A percentile compares a stretch with the other conserved stretches of the same genome.
Evolutionary conservation across 2,888 invertebrate genomes (phyloP).

Genomic region (Neuroscelio doddi): DNA sequence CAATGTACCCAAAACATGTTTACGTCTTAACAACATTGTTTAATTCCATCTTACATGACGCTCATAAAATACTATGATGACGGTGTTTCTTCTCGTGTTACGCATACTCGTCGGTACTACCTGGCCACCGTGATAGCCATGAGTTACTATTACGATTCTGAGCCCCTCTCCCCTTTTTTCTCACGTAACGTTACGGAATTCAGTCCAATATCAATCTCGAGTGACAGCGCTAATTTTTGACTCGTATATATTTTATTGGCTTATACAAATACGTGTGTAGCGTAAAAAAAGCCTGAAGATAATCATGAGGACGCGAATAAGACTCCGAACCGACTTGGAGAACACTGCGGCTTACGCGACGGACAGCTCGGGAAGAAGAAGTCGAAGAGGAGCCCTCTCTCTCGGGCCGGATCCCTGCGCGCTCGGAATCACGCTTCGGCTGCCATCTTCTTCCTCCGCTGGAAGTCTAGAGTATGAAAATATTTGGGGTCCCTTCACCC

Average conservation of each 20-base stretch:
- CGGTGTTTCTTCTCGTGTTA: slow-evolving; percentile 56
- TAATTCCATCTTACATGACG: slow-evolving; percentile 71
- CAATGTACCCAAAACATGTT: slow-evolving; percentile 72
- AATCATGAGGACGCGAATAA: slow-evolving; percentile 35
- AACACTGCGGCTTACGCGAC: slow-evolving; percentile 48
- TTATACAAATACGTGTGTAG: slow-evolving; percentile 4
- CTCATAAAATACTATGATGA: slow-evolving; percentile 63
- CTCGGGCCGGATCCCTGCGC: slow-evolving; percentile 46
- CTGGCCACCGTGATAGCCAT: slow-evolving; percentile 58
- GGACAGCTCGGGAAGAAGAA: slow-evolving; percentile 47
- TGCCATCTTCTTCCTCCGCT: slow-evolving; percentile 70
- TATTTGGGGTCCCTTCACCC: slow-evolving; percentile 62
- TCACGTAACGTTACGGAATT: slow-evolving; percentile 11
- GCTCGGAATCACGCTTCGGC: slow-evolving; percentile 65
- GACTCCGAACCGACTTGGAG: slow-evolving; percentile 51
- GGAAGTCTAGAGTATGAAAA: slow-evolving; percentile 70
- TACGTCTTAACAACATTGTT: slow-evolving; percentile 72
- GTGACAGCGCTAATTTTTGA: no score
- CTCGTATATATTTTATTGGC: no score
- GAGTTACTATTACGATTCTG: slow-evolving; percentile 46
- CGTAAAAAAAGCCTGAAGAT: slow-evolving; percentile 29
- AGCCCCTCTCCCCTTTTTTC: slow-evolving; percentile 28
- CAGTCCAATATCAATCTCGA: neutral
- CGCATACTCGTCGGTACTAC: slow-evolving; percentile 65
- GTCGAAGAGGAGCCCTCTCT: slow-evolving; percentile 54